Conservation (phyloP, 1,140 invertebrate species). For the Polyergus mexicanus region DNA sequence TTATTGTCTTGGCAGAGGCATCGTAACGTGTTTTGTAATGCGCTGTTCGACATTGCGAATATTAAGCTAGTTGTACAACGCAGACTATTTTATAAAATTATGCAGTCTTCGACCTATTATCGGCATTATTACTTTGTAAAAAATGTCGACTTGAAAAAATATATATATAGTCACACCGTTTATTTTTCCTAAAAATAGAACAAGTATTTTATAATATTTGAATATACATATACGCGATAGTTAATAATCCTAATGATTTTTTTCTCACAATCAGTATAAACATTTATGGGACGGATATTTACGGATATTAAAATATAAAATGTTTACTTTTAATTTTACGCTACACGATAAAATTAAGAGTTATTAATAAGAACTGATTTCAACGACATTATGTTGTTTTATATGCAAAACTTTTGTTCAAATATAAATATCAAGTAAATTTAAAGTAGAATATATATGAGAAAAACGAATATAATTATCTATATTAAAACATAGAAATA, state of each 20-base stretch:
- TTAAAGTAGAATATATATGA: not conserved
- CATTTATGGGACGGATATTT: not conserved
- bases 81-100: constrained; percentile 38
- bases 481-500: not conserved
- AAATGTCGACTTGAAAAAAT: not conserved
- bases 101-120: not conserved
- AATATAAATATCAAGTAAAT: not conserved
- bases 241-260: not conserved
- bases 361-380: not conserved
- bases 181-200: not conserved
- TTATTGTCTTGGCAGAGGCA: constrained; percentile 76
- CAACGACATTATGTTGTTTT: not conserved
- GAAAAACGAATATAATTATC: not conserved
- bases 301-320: not conserved
- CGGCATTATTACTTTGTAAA: not conserved
- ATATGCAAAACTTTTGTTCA: not conserved
- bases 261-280: not conserved
- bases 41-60: constrained; percentile 70
- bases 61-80: constrained; percentile 57
- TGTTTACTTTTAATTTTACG: not conserved
- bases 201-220: not conserved
- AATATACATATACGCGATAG: not conserved
- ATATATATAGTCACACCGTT: not conserved
- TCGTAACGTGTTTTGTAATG: constrained; percentile 79
- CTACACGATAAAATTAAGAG: not conserved